Percentiles rank a stretch among this genome's conserved stretches.
Evolutionary conservation across 2,888 invertebrate species (phyloP).

Genomic region (Ptilodon capucinus): DNA sequence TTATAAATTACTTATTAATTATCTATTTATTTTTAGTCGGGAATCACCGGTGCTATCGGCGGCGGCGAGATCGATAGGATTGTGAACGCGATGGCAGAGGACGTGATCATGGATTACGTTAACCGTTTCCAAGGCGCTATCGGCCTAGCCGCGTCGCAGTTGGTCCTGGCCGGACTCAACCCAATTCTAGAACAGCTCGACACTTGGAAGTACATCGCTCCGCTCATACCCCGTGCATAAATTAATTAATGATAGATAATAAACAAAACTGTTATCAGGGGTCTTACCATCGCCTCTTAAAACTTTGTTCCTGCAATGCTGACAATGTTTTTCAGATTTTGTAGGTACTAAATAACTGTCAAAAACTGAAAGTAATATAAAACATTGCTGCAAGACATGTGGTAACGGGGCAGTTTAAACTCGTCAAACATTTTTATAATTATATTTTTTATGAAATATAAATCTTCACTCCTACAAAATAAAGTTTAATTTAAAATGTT

Average conservation of each 20-base stretch:
- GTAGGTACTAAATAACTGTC: too few species aligned
- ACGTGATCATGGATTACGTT: slow-evolving; percentile 62
- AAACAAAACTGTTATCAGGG: too few species aligned
- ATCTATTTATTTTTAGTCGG: slow-evolving; percentile 46
- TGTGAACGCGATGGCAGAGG: slow-evolving; percentile 64
- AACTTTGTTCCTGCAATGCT: too few species aligned
- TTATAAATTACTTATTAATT: not conserved
- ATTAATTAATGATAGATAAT: not conserved
- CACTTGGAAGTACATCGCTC: slow-evolving; percentile 62
- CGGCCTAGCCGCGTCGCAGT: slow-evolving; percentile 23
- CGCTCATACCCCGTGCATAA: slow-evolving; percentile 37
- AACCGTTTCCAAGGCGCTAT: slow-evolving; percentile 66
- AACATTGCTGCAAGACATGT: too few species aligned
- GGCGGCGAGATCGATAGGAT: slow-evolving; percentile 72
- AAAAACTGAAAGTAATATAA: too few species aligned
- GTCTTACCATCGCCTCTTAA: too few species aligned
- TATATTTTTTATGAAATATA: too few species aligned
- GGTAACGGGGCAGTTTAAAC: too few species aligned
- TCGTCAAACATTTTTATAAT: too few species aligned
- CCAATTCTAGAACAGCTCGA: slow-evolving; percentile 58
- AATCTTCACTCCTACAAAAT: too few species aligned
- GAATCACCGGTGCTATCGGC: slow-evolving; percentile 67
- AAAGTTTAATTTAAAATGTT: too few species aligned
- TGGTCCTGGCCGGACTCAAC: slow-evolving; percentile 39
- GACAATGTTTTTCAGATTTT: too few species aligned